Base-by-base conservation (phyloP, 2,113 vertebrate genomes). In the Phyllostomus discolor region DNA sequence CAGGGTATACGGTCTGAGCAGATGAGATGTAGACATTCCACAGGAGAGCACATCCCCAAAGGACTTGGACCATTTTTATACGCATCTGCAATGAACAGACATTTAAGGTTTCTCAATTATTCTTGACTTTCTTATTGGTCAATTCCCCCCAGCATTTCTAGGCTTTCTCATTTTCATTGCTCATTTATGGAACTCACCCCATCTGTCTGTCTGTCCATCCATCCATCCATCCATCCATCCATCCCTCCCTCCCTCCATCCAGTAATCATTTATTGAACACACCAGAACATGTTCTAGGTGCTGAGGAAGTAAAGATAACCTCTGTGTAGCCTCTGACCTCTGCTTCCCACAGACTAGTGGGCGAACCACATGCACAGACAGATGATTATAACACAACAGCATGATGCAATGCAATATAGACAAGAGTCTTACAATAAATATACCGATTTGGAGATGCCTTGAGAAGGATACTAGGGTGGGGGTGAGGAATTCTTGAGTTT, bases 21-120 rank as follows among this genome's bases (percentile, higher is more conserved):
- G 72, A 20, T 43, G 93, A 82, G n/a, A 73, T 52, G 67, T 69
- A 69, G 78, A 95, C 93, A 96, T 92, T 98, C 48, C 98, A 97
- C 76, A 98, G 87, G 87, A 97, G 69, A 90, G 98, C 95, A 86
- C 92, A 95, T 86, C 79, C 95, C 97, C 97, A 97, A 9, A 95
- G 59, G 57, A 95, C 90, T 50, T 73, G 93, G 94, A 89, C 93
- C 78, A 67, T 96, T 88, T 79, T 83, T 83, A 33, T 24, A 76
- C 0, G 7, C 93, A 97, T 97, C 97, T 98, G 84, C 70, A 97
- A 97, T 83, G 85, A 98, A 98, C 38, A 50, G 76, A 96, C 41
- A 97, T 62, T 73, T 66, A 90, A n/a, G 67, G 38, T 41, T 88
- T 35, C 28, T 80, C 85, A 57, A 59, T 73, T 69, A n/a, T 57